phyloP scores from a whole-genome alignment of 2,888 invertebrate species.

The Stenotaenia linearis region DNA sequence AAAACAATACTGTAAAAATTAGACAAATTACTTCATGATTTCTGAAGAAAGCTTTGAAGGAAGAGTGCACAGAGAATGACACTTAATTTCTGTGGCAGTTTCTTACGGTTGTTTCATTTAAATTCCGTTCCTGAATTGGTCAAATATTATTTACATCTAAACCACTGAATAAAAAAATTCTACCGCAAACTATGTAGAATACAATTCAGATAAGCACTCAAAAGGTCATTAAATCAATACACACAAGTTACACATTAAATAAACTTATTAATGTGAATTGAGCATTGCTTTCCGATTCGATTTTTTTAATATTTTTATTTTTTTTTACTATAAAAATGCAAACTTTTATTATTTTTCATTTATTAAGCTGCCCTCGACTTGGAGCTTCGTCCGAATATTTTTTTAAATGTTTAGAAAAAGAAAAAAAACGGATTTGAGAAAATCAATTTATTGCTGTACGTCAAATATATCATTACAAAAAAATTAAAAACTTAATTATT shows the following conservation, averaged over 20 bases:
- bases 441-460: constrained; percentile 11
- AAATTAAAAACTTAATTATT: constrained; percentile 1
- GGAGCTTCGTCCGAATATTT: background rate
- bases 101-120: background rate
- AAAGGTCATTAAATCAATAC: background rate
- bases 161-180: background rate
- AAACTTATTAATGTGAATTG: background rate
- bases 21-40: background rate
- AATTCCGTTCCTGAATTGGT: background rate
- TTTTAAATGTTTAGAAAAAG: background rate
- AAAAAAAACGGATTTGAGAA: background rate
- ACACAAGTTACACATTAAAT: background rate
- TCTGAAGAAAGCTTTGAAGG: too few species aligned
- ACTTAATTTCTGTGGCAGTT: background rate
- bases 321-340: background rate
- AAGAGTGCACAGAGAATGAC: background rate
- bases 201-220: background rate
- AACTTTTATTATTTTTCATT: background rate
- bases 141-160: background rate
- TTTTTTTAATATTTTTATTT: background rate
- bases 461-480: constrained; percentile 7
- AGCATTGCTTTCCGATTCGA: background rate
- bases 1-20: background rate
- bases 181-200: background rate
- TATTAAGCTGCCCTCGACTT: background rate